phyloP scores from a whole-genome alignment of 2,797 vertebrate genomes.

The Rhinatrema bivittatum region DNA sequence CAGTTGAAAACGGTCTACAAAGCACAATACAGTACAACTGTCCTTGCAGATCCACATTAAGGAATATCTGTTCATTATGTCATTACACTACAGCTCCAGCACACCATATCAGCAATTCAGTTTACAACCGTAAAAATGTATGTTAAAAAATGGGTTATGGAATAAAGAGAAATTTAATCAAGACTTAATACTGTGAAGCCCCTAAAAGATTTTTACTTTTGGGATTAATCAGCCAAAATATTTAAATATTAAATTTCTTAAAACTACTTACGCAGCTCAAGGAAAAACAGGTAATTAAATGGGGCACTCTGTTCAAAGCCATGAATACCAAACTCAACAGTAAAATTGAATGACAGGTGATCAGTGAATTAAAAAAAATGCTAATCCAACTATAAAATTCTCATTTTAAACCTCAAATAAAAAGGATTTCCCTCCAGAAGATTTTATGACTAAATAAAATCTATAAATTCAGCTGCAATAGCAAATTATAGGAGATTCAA shows the following conservation, averaged over 20 bases:
- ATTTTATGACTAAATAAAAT: no score
- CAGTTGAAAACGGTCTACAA: slow-evolving; percentile 60
- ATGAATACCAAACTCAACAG: slow-evolving; percentile 28
- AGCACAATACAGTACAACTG: slow-evolving; percentile 62
- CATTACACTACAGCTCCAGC: slow-evolving; percentile 42
- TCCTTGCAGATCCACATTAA: slow-evolving; percentile 45
- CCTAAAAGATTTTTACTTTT: slow-evolving; percentile 22
- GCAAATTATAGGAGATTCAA: no score
- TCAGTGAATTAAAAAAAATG: slow-evolving; percentile 19
- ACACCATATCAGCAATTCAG: slow-evolving; percentile 14
- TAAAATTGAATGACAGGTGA: not conserved
- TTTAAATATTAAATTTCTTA: slow-evolving; percentile 18
- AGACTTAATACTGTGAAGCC: slow-evolving; percentile 33
- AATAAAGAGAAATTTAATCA: slow-evolving; percentile 28
- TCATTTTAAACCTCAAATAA: slow-evolving; percentile 27
- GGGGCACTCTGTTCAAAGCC: slow-evolving; percentile 5
- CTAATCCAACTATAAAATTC: slow-evolving; percentile 16
- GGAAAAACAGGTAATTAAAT: slow-evolving; percentile 15
- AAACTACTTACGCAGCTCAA: slow-evolving; percentile 11
- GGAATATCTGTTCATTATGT: slow-evolving; percentile 43
- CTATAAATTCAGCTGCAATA: no score
- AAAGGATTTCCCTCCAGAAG: no score
- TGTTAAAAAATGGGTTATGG: slow-evolving; percentile 29
- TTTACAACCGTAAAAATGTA: slow-evolving; percentile 29
- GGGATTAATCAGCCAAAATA: slow-evolving; percentile 18